Base-by-base conservation (phyloP, 2,113 vertebrate genomes). In the Solea senegalensis region DNA sequence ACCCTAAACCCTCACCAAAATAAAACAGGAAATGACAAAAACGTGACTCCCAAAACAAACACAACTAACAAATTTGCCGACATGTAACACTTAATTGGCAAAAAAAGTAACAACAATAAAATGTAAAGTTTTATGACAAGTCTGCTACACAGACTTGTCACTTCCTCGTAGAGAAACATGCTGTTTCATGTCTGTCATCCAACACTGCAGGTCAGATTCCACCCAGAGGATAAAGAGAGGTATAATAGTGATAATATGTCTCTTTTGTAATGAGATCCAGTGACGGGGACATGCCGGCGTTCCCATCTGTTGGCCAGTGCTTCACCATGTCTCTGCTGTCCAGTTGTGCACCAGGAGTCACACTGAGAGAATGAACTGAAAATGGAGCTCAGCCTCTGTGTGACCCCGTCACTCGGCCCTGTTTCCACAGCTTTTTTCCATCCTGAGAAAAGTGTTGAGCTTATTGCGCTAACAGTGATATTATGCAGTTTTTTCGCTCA, bases 401-500 rank as follows among this genome's bases (percentile, higher is more conserved):
- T 40, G 53, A 59, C 70, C 69, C 78, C 67, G 76, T 84, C 86
- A 81, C 78, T 62, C 63, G 81, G 76, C 74, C 75, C 80, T 83
- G 59, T 80, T 91, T 90, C 84, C 90, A 89, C 88, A 87, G 82
- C 80, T 86, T 74, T 92, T 21, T 92, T 92, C 90, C 90, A 89
- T 69, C 68, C 83, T 27, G 69, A 78, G 86, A 16, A 54, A 88
- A 82, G 90, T 90, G 89, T 90, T 81, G 86, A 86, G 87, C 85
- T 89, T 88, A 85, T 83, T 90, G 87, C 86, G 84, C 82, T 68
- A 82, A 84, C 86, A 54, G 72, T 89, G 86, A 91, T 90, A 89
- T 89, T 90, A 87, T 80, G 87, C 82, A 89, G 82, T 87, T 88
- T 91, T 73, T 91, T 73, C 58, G 49, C 74, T 71, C 80, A 84